These are phyloP conservation scores for Drosophila sp. DNA, from an alignment of 1,140 invertebrate genomes.

Conservation along the genomic window DNA sequence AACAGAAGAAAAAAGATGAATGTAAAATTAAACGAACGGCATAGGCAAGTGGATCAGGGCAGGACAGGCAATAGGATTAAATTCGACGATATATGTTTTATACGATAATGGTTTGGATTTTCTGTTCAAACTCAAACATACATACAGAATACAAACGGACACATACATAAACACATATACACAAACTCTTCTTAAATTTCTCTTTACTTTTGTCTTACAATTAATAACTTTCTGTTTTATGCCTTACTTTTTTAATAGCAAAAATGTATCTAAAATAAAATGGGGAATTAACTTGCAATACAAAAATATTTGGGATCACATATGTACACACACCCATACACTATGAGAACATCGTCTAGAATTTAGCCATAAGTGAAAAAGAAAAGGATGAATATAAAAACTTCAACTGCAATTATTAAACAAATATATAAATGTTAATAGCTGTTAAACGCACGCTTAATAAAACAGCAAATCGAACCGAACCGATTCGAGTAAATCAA, in stretches of 20 bases:
- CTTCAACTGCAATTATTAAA: not conserved
- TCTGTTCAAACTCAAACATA: slow-evolving; percentile 62
- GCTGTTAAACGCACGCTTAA: slow-evolving; percentile 72
- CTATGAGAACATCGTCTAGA: slow-evolving; percentile 40
- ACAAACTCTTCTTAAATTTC: slow-evolving; percentile 11
- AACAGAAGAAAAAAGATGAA: not conserved
- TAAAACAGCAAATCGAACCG: slow-evolving; percentile 37
- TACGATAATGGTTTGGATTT: slow-evolving; percentile 38
- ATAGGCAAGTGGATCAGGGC: slow-evolving; percentile 34
- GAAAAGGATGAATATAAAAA: slow-evolving; percentile 2
- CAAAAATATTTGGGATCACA: slow-evolving; percentile 24
- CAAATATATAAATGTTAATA: slow-evolving; percentile 60
- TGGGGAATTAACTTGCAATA: slow-evolving; percentile 26
- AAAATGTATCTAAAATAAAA: slow-evolving; percentile 43
- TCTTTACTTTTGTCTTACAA: slow-evolving; percentile 1
- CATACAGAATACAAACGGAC: slow-evolving; percentile 28
- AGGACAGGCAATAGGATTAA: slow-evolving; percentile 31
- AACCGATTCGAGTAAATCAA: slow-evolving; percentile 43
- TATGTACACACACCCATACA: slow-evolving; percentile 39
- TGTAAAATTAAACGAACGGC: slow-evolving; percentile 46
- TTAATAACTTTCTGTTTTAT: slow-evolving; percentile 9
- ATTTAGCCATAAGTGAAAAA: slow-evolving; percentile 58
- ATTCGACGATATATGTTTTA: slow-evolving; percentile 1
- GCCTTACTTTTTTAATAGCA: not conserved
- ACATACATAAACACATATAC: slow-evolving; percentile 32